These are phyloP conservation scores for Myxocyprinus asiaticus DNA, from an alignment of 2,113 vertebrate species.

Conservation along the genomic window DNA sequence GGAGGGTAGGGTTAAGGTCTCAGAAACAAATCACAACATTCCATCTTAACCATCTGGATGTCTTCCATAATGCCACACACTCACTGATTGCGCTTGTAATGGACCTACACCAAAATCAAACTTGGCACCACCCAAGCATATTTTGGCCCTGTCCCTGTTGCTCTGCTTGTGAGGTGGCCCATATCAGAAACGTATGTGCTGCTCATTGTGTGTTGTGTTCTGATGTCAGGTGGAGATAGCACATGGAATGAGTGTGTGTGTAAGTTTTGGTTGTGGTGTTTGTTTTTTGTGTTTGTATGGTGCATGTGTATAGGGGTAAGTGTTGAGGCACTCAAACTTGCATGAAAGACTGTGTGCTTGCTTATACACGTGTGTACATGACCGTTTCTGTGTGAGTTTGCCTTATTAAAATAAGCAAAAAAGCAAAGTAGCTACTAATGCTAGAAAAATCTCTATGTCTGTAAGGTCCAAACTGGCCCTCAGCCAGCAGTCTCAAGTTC, in stretches of 20 bases:
- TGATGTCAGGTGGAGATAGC: constrained; percentile 76
- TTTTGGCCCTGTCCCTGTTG: constrained; percentile 55
- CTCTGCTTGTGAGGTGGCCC: constrained; percentile 30
- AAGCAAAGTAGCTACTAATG: constrained; percentile 57
- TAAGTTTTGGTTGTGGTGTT: constrained; percentile 11
- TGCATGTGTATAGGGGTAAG: background rate
- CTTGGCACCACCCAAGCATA: constrained; percentile 68
- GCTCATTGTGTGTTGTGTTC: too few relatives aligned
- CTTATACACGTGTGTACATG: constrained; percentile 1
- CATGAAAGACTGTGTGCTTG: background rate
- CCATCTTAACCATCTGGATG: constrained; percentile 80
- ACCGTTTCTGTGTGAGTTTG: constrained; percentile 37
- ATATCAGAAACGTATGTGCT: constrained; percentile 48
- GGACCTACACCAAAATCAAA: constrained; percentile 78
- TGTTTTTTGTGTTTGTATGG: constrained; percentile 12
- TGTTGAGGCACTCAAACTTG: background rate
- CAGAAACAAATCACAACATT: constrained; percentile 77
- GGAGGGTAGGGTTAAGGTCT: constrained; percentile 75
- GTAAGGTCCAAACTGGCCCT: constrained; percentile 72
- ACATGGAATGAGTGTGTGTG: constrained; percentile 17
- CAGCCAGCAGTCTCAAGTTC: constrained; percentile 54
- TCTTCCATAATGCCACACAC: constrained; percentile 83
- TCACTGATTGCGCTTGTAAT: constrained; percentile 75
- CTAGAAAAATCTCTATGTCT: constrained; percentile 60
- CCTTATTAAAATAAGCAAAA: constrained; percentile 57